Evolutionary conservation across 2,113 vertebrate species (phyloP).

Genomic region (Bubo scandiacus): DNA sequence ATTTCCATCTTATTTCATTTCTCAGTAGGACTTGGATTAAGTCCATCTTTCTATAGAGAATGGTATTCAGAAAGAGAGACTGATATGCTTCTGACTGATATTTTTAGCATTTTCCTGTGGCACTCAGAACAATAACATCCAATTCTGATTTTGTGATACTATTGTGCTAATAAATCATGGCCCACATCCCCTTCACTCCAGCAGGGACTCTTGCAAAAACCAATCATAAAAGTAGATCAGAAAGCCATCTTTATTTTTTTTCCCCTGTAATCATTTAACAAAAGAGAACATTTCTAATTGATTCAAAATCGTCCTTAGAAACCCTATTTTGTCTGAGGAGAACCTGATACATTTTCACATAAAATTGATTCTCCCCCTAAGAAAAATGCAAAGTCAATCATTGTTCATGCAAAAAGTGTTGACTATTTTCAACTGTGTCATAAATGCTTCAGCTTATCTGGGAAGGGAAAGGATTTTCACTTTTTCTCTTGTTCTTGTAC

Average conservation of each 20-base stretch:
- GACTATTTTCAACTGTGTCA: background rate
- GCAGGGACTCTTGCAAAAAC: background rate
- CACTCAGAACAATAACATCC: background rate
- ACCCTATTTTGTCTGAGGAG: background rate
- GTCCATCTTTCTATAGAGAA: background rate
- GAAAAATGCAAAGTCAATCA: background rate
- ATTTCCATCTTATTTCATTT: background rate
- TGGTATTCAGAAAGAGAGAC: background rate
- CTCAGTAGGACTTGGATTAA: background rate
- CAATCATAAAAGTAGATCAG: background rate
- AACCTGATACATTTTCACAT: constrained; percentile 6
- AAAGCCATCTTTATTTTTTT: background rate
- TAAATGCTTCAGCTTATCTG: background rate
- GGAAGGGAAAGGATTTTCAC: background rate
- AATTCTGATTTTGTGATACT: background rate
- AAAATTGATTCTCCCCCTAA: constrained; percentile 1
- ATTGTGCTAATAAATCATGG: background rate
- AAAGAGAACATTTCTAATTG: constrained; percentile 1
- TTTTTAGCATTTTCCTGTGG: background rate
- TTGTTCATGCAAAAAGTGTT: background rate
- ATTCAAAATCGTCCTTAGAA: constrained; percentile 13
- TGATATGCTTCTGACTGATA: background rate
- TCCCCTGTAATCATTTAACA: background rate
- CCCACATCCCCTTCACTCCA: background rate
- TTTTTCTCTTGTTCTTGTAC: background rate